phyloP scores from a whole-genome alignment of 2,797 vertebrate genomes.

The Pagetopsis macropterus region DNA sequence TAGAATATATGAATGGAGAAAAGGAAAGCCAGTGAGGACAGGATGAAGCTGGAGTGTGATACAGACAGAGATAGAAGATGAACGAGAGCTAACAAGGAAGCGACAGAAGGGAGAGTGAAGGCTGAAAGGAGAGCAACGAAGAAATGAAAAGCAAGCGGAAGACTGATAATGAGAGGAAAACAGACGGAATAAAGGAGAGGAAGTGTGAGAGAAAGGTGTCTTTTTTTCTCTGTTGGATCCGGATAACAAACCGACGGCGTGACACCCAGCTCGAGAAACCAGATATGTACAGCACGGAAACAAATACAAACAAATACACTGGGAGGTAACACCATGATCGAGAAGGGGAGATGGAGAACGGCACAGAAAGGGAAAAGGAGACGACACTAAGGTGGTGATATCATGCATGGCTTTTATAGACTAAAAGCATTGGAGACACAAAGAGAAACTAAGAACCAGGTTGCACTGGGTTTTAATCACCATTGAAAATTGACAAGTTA shows the following conservation, averaged over 20 bases:
- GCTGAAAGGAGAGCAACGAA: neutral
- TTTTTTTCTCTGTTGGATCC: conserved; percentile 8
- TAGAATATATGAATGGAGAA: neutral
- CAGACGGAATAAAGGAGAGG: no score
- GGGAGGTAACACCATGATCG: neutral
- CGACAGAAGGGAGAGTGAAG: neutral
- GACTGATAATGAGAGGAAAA: conserved; percentile 2
- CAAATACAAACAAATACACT: neutral
- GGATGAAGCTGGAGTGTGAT: neutral
- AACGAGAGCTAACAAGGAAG: neutral
- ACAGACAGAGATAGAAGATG: neutral
- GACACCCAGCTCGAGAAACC: conserved; percentile 2
- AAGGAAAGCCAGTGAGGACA: neutral
- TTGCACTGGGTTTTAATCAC: neutral
- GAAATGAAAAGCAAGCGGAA: neutral
- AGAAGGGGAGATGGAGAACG: neutral
- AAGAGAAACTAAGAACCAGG: no score
- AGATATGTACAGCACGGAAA: conserved; percentile 16
- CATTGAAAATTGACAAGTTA: neutral
- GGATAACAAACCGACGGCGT: conserved; percentile 8
- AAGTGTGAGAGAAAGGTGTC: neutral
- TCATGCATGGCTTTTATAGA: neutral
- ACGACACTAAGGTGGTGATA: neutral
- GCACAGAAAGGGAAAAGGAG: neutral
- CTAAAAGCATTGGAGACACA: neutral